Conservation (phyloP, 1,140 invertebrate genomes). For the Diachasma alloeum region DNA sequence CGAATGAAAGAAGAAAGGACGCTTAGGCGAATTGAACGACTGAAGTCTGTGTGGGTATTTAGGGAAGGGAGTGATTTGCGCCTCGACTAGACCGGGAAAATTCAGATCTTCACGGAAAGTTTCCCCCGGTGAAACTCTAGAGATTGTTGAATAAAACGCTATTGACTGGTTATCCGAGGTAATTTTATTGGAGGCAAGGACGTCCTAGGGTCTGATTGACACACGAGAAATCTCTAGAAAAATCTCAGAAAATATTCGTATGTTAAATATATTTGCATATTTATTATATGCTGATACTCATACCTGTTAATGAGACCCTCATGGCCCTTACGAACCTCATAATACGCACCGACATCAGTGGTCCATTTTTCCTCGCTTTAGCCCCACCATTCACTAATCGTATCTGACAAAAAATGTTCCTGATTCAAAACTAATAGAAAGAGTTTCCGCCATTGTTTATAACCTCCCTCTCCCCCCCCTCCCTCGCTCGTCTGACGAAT, state of each 20-base stretch:
- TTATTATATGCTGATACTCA: too few species aligned
- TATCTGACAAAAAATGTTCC: background rate
- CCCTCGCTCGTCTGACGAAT: background rate
- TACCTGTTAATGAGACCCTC: too few species aligned
- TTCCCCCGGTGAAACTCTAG: conserved; percentile 35
- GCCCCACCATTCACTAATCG: too few species aligned
- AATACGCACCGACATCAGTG: too few species aligned
- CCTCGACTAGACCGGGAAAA: background rate
- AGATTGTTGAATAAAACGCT: conserved; percentile 34
- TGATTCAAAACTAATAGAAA: background rate
- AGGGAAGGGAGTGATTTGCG: background rate
- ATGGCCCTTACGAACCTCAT: too few species aligned
- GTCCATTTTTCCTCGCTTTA: too few species aligned
- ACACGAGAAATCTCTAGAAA: background rate
- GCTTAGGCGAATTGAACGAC: background rate
- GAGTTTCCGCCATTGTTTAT: background rate
- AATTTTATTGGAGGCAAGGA: conserved; percentile 41
- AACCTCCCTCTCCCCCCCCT: background rate
- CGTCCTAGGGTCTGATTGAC: background rate
- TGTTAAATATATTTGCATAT: too few species aligned
- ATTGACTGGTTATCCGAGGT: conserved; percentile 37
- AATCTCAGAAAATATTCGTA: too few species aligned
- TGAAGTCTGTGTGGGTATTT: background rate
- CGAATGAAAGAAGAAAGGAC: conserved; percentile 10
- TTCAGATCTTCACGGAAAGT: conserved; percentile 24